Evolutionary conservation across 2,888 invertebrate genomes (phyloP).

Genomic region (Sinopyrophorus schimmeli): DNA sequence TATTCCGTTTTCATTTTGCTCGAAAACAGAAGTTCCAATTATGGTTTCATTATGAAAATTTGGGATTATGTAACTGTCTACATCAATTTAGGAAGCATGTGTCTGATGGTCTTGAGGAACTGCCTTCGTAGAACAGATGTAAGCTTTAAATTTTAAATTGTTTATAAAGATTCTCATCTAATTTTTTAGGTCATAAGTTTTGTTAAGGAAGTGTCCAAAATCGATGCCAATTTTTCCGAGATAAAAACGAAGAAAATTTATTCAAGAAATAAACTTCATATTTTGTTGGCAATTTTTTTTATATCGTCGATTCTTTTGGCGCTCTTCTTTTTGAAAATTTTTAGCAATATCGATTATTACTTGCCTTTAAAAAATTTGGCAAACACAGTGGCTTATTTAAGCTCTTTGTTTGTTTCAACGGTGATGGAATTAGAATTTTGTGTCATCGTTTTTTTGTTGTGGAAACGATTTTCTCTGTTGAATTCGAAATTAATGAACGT

Average conservation of each 20-base stretch:
- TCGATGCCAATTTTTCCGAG: too few relatives aligned
- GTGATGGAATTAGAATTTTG: slow-evolving; percentile 19
- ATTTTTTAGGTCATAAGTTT: too few relatives aligned
- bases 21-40: not conserved
- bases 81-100: slow-evolving; percentile 3
- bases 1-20: slow-evolving; percentile 7
- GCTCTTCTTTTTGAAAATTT: not conserved
- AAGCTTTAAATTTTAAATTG: not conserved
- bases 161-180: not conserved
- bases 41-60: slow-evolving; percentile 8
- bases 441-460: slow-evolving; percentile 2
- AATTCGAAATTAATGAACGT: slow-evolving; percentile 11
- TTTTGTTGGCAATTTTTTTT: too few relatives aligned
- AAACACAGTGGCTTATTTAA: slow-evolving; percentile 2
- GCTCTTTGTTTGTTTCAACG: slow-evolving; percentile 1
- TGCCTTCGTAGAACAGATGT: slow-evolving; percentile 3
- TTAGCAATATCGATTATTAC: not conserved
- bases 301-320: not conserved
- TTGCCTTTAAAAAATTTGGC: not conserved
- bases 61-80: slow-evolving; percentile 7
- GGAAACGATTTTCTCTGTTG: slow-evolving; percentile 7
- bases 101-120: not conserved
- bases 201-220: too few relatives aligned
- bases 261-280: too few relatives aligned
- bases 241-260: too few relatives aligned